Percentiles rank a stretch among this genome's conserved stretches.
These are phyloP conservation scores for Chrysopa pallens DNA, from an alignment of 1,140 invertebrate genomes.

Conservation along the genomic window DNA sequence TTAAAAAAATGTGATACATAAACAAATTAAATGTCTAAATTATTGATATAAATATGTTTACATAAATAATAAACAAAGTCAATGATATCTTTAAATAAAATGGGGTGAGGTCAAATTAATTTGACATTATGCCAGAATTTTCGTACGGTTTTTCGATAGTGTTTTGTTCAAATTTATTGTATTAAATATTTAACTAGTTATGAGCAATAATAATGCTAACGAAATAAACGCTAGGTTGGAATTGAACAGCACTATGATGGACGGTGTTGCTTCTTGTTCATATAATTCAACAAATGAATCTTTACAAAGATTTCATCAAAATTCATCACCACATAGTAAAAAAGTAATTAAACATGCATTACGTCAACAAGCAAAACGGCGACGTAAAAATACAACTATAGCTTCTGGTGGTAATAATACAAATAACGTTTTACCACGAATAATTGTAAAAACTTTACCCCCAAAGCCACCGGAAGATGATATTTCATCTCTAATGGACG, in stretches of 20 bases:
- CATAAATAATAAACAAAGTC: too few relatives aligned
- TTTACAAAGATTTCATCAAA: not conserved
- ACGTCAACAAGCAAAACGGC: conserved; percentile 58
- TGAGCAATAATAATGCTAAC: too few relatives aligned
- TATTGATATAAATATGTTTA: too few relatives aligned
- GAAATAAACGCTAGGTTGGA: too few relatives aligned
- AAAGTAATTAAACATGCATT: conserved; percentile 50
- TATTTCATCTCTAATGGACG: conserved; percentile 18
- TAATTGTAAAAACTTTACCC: conserved; percentile 49
- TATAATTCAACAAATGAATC: not conserved
- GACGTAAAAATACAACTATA: conserved; percentile 56
- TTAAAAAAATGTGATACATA: too few relatives aligned
- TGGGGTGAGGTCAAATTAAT: not conserved
- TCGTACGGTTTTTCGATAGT: too few relatives aligned
- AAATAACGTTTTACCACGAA: conserved; percentile 41
- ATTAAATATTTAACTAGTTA: too few relatives aligned
- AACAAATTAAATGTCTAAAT: too few relatives aligned
- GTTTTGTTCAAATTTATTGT: too few relatives aligned
- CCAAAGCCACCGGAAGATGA: conserved; percentile 33
- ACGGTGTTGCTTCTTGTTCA: not conserved
- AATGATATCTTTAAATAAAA: not conserved
- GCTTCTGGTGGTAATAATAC: conserved; percentile 34
- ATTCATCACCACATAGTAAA: conserved; percentile 9
- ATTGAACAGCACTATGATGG: not conserved
- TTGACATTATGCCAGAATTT: too few relatives aligned